These are phyloP conservation scores for Eupithecia dodoneata DNA, from an alignment of 2,888 invertebrate genomes.

Conservation along the genomic window DNA sequence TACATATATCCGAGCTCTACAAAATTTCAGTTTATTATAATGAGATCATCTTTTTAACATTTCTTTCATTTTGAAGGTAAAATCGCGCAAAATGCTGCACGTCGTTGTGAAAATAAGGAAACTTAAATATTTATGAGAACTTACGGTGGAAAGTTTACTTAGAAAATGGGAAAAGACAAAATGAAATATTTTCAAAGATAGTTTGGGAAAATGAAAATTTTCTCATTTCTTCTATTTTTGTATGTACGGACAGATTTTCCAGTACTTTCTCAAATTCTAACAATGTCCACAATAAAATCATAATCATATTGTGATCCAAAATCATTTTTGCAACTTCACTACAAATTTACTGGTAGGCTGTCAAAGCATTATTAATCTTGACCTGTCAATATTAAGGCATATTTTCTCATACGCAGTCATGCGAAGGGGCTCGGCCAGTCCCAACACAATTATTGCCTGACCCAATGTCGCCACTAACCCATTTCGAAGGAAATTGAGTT, in stretches of 20 bases:
- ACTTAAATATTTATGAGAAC: conserved; percentile 33
- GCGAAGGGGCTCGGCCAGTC: conserved; percentile 65
- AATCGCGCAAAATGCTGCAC: conserved; percentile 6
- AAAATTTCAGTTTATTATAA: background rate
- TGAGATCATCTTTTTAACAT: conserved; percentile 11
- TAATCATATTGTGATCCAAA: background rate
- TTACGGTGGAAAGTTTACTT: conserved; percentile 18
- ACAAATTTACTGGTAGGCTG: background rate
- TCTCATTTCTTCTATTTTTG: background rate
- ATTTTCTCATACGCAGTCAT: conserved; percentile 39
- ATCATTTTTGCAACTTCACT: background rate
- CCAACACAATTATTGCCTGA: conserved; percentile 76
- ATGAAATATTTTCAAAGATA: background rate
- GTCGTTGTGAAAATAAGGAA: conserved; percentile 20
- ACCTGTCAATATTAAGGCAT: conserved; percentile 36
- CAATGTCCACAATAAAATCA: background rate
- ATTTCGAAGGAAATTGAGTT: conserved; percentile 81
- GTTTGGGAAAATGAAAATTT: background rate
- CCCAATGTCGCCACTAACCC: conserved; percentile 74
- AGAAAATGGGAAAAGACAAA: background rate
- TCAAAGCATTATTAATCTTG: conserved; percentile 40
- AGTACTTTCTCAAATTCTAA: background rate
- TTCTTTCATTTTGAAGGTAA: conserved; percentile 22
- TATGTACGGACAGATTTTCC: background rate
- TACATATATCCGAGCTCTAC: background rate